phyloP scores from a whole-genome alignment of 2,888 invertebrate genomes.

The Drosophila subsilvestris region DNA sequence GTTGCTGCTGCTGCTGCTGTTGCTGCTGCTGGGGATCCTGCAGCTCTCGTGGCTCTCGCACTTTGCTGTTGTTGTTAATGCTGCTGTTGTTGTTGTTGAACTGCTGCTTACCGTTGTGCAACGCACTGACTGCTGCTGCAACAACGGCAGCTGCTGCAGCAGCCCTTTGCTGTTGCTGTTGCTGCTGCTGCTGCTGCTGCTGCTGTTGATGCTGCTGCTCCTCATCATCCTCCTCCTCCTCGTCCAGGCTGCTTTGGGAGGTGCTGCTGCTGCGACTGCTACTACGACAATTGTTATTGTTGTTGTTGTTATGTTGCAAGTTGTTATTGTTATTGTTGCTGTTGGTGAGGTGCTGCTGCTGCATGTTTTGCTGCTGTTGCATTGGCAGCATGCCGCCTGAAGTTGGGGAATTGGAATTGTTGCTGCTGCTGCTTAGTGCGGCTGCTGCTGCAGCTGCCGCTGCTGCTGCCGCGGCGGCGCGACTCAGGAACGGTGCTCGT shows the following conservation, averaged over 20 bases:
- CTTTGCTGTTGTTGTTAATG: constrained; percentile 28
- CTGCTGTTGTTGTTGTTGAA: constrained; percentile 47
- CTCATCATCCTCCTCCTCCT: constrained; percentile 41
- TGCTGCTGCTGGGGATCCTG: constrained; percentile 30
- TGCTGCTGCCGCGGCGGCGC: constrained; percentile 68
- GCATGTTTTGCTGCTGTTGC: constrained; percentile 33
- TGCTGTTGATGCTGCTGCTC: constrained; percentile 46
- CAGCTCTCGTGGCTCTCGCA: constrained; percentile 11
- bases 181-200: constrained; percentile 32
- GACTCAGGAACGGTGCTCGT: constrained; percentile 82
- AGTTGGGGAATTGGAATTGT: constrained; percentile 37
- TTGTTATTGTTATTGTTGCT: constrained; percentile 13
- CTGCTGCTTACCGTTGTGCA: constrained; percentile 64
- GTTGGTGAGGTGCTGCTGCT: constrained; percentile 30
- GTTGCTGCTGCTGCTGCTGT: constrained; percentile 20
- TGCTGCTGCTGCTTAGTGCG: constrained; percentile 58
- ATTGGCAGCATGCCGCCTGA: constrained; percentile 19
- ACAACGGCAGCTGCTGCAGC: constrained; percentile 52
- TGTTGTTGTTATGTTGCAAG: constrained; percentile 31
- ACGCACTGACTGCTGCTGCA: constrained; percentile 63
- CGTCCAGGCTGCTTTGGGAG: constrained; percentile 50
- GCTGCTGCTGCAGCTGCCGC: constrained; percentile 59
- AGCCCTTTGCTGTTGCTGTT: constrained; percentile 44
- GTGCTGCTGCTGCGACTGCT: constrained; percentile 40
- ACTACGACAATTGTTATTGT: constrained; percentile 39